Base-by-base conservation (phyloP, 2,113 vertebrate species). In the Tretioscincus oriximinensis region DNA sequence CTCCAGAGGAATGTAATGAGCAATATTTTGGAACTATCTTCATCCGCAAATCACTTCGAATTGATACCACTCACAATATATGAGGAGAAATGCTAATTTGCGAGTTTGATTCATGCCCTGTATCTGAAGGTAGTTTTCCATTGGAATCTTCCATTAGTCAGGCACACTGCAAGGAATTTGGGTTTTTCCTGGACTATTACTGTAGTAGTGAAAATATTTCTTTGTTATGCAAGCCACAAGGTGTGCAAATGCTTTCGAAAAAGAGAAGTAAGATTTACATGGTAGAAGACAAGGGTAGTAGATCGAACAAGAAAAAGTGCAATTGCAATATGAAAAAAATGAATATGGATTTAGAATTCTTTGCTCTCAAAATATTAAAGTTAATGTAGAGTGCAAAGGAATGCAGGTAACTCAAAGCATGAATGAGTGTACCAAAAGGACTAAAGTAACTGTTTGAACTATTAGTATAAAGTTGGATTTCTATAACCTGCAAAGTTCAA, bases 391-490 rank as follows among this genome's bases (percentile, higher is more conserved):
- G 1, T 54, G 26, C 58, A 12, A 58, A 81, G 84, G 60, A 51
- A 29, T 77, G 0, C 28, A 76, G 78, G 24, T 74, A 72, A 77
- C 51, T 35, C 26, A 8, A 8, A 12, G 21, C 49, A 28, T 67
- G 49, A 72, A 49, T 2, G 1, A 8, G 26, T 41, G 16, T 73
- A n/a, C 31, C 60, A 51, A 64, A 51, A 73, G 67, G n/a, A 8
- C 69, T 12, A n/a, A 41, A 20, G 41, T 51, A 31, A 18, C 51
- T 31, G 24, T 70, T 21, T 64, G n/a, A 73, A 73, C 35, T 28
- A 26, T 1, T 41, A 47, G 5, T 89, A 86, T 88, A 90, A 68
- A 90, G 47, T 86, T 89, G 54, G 90, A 85, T 86, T 87, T 89
- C 88, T 73, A 49, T 74, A 84, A 85, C 76, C 20, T 47, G 29